phyloP scores from a whole-genome alignment of 2,888 invertebrate genomes.

The Cataglyphis albicans region DNA sequence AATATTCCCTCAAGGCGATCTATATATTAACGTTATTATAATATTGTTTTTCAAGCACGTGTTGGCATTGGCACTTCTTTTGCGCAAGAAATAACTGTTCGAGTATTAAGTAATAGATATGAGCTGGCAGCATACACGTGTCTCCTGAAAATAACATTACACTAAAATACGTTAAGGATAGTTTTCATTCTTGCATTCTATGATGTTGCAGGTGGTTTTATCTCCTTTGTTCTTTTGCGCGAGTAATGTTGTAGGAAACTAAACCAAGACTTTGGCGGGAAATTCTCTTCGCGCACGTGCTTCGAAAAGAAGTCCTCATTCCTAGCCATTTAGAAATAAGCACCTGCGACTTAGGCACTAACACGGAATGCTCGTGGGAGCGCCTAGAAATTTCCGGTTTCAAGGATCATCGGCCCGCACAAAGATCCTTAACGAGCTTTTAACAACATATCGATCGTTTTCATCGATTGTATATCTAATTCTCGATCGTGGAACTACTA shows the following conservation, averaged over 20 bases:
- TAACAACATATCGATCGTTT: slow-evolving; percentile 41
- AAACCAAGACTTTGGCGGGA: slow-evolving; percentile 20
- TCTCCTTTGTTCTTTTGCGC: slow-evolving; percentile 11
- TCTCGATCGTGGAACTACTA: slow-evolving; percentile 26
- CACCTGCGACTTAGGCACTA: slow-evolving; percentile 44
- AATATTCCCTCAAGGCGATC: neutral
- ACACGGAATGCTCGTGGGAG: slow-evolving; percentile 41
- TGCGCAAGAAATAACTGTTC: neutral
- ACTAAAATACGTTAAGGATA: slow-evolving; percentile 34
- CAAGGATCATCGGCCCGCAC: slow-evolving; percentile 53
- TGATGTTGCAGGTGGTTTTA: slow-evolving; percentile 26
- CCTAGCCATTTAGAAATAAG: neutral
- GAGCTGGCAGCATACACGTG: slow-evolving; percentile 22
- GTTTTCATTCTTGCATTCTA: slow-evolving; percentile 35
- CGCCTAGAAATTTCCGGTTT: slow-evolving; percentile 49
- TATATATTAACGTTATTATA: neutral
- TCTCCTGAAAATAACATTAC: slow-evolving; percentile 25
- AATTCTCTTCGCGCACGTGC: slow-evolving; percentile 52
- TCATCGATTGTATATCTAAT: slow-evolving; percentile 43
- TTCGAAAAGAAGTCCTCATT: slow-evolving; percentile 21
- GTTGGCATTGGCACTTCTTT: slow-evolving; percentile 4
- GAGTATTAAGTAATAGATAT: slow-evolving; percentile 4
- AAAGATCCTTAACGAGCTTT: slow-evolving; percentile 43
- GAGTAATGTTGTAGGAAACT: neutral
- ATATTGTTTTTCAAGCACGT: neutral